A percentile compares a stretch with the other conserved stretches of the same genome.
phyloP scores from a whole-genome alignment of 2,113 vertebrate species.

The Entelurus aequoreus region DNA sequence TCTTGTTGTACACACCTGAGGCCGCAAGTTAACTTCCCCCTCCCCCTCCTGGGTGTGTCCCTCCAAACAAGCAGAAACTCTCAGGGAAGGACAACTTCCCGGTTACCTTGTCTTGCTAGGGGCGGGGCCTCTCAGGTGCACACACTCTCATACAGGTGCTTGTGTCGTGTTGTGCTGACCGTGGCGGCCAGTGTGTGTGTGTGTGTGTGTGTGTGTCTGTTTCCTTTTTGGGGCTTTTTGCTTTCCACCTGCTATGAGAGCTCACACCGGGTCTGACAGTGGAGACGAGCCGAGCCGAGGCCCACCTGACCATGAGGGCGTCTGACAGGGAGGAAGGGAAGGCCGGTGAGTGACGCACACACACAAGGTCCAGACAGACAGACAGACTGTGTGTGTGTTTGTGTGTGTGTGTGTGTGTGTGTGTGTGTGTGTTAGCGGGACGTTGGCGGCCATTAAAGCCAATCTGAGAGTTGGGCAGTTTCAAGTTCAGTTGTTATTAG shows the following conservation, averaged over 20 bases:
- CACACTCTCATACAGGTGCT: background rate
- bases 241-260: constrained; percentile 62
- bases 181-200: constrained; percentile 31
- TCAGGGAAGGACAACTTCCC: constrained; percentile 40
- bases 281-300: constrained; percentile 60
- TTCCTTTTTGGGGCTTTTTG: background rate
- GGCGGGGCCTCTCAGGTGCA: constrained; percentile 49
- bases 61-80: constrained; percentile 23
- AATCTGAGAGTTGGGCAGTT: background rate
- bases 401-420: background rate
- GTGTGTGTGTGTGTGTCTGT: constrained; percentile 5
- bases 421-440: background rate
- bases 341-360: constrained; percentile 56
- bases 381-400: constrained; percentile 1
- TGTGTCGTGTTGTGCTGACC: constrained; percentile 6
- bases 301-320: constrained; percentile 59
- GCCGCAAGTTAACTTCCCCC: constrained; percentile 33
- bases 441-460: too few species aligned
- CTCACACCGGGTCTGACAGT: constrained; percentile 58
- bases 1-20: constrained; percentile 42
- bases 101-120: constrained; percentile 53
- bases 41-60: constrained; percentile 22
- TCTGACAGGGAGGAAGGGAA: constrained; percentile 69
- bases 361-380: background rate
- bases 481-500: constrained; percentile 1